These are phyloP conservation scores for Limnephilus lunatus DNA, from an alignment of 2,888 invertebrate genomes.

Conservation along the genomic window DNA sequence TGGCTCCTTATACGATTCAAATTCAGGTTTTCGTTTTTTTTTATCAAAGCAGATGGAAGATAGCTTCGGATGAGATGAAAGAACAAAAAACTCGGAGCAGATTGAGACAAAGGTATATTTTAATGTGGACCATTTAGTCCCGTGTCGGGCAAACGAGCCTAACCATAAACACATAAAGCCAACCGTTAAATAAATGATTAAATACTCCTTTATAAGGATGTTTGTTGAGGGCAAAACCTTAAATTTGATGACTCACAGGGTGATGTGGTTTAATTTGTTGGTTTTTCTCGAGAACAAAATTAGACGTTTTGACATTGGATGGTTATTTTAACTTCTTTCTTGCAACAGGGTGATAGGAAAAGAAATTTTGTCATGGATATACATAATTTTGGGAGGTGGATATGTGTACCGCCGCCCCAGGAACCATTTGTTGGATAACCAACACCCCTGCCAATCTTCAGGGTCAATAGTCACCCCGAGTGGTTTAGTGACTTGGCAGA, in stretches of 20 bases:
- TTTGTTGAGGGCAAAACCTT: neutral
- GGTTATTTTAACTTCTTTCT: neutral
- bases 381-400: neutral
- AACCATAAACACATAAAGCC: slow-evolving; percentile 29
- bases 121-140: slow-evolving; percentile 33
- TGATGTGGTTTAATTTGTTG: neutral
- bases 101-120: slow-evolving; percentile 39
- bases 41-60: slow-evolving; percentile 42
- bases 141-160: slow-evolving; percentile 22
- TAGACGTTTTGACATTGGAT: neutral
- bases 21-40: slow-evolving; percentile 33
- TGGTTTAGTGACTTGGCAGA: too few species aligned
- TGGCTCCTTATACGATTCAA: slow-evolving; percentile 15
- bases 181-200: slow-evolving; percentile 10
- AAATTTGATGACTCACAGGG: neutral
- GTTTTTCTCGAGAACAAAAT: neutral
- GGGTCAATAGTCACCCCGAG: too few species aligned
- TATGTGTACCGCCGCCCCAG: too few species aligned
- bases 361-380: neutral
- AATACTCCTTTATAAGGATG: neutral
- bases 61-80: slow-evolving; percentile 35
- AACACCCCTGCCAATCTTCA: too few species aligned
- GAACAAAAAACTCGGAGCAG: slow-evolving; percentile 3
- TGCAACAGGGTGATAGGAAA: neutral
- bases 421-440: too few species aligned